A percentile compares a stretch with the other conserved stretches of the same genome.
Evolutionary conservation across 2,113 vertebrate species (phyloP).

Genomic region (Muntiacus muntjak): DNA sequence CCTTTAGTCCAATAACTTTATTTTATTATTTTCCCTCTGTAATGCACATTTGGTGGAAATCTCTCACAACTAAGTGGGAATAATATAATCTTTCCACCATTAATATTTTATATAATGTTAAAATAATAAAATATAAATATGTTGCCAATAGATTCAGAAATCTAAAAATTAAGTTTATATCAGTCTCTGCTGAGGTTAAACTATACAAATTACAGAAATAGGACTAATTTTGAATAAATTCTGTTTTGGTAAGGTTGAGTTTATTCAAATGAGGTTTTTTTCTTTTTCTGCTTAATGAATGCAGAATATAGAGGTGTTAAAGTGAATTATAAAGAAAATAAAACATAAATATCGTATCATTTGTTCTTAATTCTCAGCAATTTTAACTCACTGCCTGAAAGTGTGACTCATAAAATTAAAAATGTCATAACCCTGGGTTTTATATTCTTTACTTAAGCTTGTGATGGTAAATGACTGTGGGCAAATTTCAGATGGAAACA

Average conservation of each 20-base stretch:
- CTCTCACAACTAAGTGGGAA: background rate
- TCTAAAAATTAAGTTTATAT: background rate
- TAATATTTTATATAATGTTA: background rate
- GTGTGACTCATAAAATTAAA: background rate
- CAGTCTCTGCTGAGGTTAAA: background rate
- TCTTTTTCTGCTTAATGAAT: background rate
- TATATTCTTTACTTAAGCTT: background rate
- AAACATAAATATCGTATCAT: background rate
- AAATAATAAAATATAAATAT: background rate
- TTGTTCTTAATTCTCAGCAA: slow-evolving; percentile 9
- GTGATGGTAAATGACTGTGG: background rate
- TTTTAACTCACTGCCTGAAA: slow-evolving; percentile 28
- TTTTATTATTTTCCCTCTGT: background rate
- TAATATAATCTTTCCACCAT: background rate
- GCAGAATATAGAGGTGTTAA: background rate
- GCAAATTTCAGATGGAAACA: background rate
- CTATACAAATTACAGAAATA: background rate
- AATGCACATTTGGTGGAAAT: background rate
- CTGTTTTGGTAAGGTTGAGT: background rate
- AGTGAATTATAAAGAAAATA: background rate
- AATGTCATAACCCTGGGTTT: background rate
- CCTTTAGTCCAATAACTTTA: background rate
- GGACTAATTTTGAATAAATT: background rate
- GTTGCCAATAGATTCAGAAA: background rate
- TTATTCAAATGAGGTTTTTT: background rate